Evolutionary conservation across 2,888 invertebrate species (phyloP), one percentile per base, ranked within the genome.

Genomic region (Meloe dianella): DNA sequence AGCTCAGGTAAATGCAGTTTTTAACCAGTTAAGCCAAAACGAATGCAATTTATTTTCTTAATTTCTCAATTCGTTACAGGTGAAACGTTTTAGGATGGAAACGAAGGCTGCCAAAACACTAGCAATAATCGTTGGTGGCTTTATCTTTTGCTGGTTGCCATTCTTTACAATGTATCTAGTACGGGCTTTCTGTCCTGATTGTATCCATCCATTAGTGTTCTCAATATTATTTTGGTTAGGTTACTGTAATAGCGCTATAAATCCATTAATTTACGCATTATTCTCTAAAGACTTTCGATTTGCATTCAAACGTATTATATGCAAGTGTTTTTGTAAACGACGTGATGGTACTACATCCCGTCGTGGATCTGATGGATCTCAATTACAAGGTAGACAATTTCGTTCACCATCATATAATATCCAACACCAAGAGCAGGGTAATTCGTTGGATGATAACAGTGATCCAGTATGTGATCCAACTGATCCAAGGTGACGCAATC

Each of bases 41-140:
- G 7, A 24, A 10, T 27, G 27, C 4, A 2, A 27, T 27, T 27
- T 27, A 27, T 17, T 4, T 22, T 7, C 14, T 27, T 24, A n/a
- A 32, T 30, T 12, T 24, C 27, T 3, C 2, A 17, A 57, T 60
- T 68, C 38, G 22, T 71, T 75, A 27, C 64, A 75, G 75, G 95
- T 95, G 70, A 95, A 95, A 82, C 90, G 95, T 59, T 96, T 96
- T 82, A 89, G 94, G 5, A 95, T 96, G 92, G 97, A 98, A 83
- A 97, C 97, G 0, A 97, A 97, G 85, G 97, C 97, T 0, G 97
- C 97, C 1, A 97, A 97, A 84, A 97, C 97, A 0, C 86, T 98
- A 62, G 97, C 96, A 68, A 97, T 98, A 73, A 98, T 98, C 71
- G 97, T 98, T 4, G 98, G 98, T 0, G 94, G 96, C 57, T 98